Evolutionary conservation across 35 echinoderm and acorn worm genomes (phyloP), one percentile per base, ranked within the genome.

Genomic region (Nesometra sesokonis): DNA sequence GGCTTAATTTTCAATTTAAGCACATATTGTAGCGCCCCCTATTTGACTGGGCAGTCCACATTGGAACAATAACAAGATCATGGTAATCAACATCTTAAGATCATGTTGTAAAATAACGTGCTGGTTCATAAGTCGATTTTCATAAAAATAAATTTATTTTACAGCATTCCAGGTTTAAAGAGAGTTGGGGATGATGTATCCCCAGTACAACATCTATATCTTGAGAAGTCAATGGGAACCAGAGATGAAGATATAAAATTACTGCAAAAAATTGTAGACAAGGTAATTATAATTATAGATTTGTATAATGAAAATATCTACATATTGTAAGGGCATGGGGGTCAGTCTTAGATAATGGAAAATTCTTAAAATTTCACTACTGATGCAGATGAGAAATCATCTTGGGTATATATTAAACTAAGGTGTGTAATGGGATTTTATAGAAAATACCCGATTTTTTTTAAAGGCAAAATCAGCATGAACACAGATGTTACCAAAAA

Each of bases 131-230:
- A 13, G 11, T 11, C 11, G 27, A 57, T n/a, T n/a, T n/a, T n/a
- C n/a, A 13, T 11, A 57, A 78, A 78, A 3, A 78, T 43, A 15
- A 32, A 34, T 35, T 86, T 30, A 38, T 86, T 78, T 37, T 91
- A 23, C 77, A 86, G 87, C 29, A 86, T 94, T 86, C 77, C 78
- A 13, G 90, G 90, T 31, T 36, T 98, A 34, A 78, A 46, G 46
- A 77, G 93, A n/a, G 76, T 80, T 35, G 92, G 95, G 76, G 87
- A 78, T 35, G 27, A 39, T 31, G 76, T 94, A 23, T 91, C 95
- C 0, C 92, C 95, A n/a, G 85, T 98, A 33, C 88, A 98, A 35
- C 92, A 93, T 86, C 34, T 98, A 37, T 37, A 77, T 39, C 84
- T 98, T 43, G 84, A 67, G 27, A 76, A 85, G 32, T 40, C 79